phyloP scores from a whole-genome alignment of 2,888 invertebrate species.

The Papilio demoleus region DNA sequence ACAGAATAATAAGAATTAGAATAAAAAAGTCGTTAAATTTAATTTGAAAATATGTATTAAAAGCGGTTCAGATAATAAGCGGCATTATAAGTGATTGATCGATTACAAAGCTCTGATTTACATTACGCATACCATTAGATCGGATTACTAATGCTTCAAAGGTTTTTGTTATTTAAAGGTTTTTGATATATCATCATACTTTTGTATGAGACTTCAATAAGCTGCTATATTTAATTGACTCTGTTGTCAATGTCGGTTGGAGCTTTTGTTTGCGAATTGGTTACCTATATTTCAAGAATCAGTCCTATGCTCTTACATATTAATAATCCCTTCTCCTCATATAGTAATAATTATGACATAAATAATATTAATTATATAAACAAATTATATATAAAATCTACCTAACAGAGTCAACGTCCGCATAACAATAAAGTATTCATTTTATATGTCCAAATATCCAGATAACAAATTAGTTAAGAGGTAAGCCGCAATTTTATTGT shows the following conservation, averaged over 20 bases:
- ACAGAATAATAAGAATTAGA: too few species aligned
- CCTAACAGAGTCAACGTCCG: not conserved
- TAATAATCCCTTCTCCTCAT: too few species aligned
- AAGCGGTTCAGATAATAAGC: constrained; percentile 22
- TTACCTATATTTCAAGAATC: too few species aligned
- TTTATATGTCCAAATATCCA: not conserved
- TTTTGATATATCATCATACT: too few species aligned
- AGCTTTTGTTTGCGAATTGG: too few species aligned
- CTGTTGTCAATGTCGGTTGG: too few species aligned
- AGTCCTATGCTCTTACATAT: too few species aligned
- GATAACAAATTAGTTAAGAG: not conserved
- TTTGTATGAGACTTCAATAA: too few species aligned
- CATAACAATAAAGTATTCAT: constrained; percentile 2
- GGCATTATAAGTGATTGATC: constrained; percentile 26
- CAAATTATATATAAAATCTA: not conserved
- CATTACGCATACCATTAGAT: not conserved
- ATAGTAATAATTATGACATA: too few species aligned
- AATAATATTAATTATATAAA: too few species aligned
- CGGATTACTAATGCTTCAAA: not conserved
- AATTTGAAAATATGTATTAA: constrained; percentile 22
- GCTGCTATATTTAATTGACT: too few species aligned
- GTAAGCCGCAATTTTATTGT: constrained; percentile 9
- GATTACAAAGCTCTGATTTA: constrained; percentile 2
- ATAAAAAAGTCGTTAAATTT: constrained; percentile 22
- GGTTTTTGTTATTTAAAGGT: not conserved